A percentile compares a stretch with the other conserved stretches of the same genome.
phyloP scores from a whole-genome alignment of 2,113 vertebrate species.

The Trogon melanurus region DNA sequence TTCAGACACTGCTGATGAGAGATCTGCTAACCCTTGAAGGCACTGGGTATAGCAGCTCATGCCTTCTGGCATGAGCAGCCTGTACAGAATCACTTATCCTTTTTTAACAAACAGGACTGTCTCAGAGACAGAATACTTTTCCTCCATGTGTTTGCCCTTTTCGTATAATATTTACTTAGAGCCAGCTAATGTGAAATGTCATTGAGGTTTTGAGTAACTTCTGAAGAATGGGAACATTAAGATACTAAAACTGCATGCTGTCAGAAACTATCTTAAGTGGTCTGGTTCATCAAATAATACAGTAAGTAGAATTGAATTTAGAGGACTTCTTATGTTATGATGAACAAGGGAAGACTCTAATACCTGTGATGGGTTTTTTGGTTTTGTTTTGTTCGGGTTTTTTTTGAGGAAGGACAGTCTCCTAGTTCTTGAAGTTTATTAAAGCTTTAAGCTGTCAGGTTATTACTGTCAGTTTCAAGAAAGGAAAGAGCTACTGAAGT shows the following conservation, averaged over 20 bases:
- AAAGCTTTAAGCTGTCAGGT: conserved; percentile 83
- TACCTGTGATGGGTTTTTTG: conserved; percentile 54
- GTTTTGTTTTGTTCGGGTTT: neutral
- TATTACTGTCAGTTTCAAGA: conserved; percentile 83
- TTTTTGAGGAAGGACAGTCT: conserved; percentile 46
- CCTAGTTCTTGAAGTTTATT: conserved; percentile 80
- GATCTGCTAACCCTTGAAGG: neutral
- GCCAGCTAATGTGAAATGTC: conserved; percentile 70
- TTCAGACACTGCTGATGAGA: neutral
- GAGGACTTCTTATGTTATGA: conserved; percentile 62
- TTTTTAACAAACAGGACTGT: conserved; percentile 30
- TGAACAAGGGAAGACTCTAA: conserved; percentile 66
- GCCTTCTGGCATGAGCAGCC: neutral
- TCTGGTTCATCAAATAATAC: conserved; percentile 70
- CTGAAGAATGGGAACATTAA: conserved; percentile 68
- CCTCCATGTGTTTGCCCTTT: conserved; percentile 62
- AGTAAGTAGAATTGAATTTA: conserved; percentile 74
- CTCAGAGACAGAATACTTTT: conserved; percentile 32
- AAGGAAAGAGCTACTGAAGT: conserved; percentile 81
- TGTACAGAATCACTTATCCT: neutral
- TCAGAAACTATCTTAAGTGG: conserved; percentile 73
- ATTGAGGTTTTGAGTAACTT: conserved; percentile 67
- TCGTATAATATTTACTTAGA: conserved; percentile 74
- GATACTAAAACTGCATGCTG: conserved; percentile 68
- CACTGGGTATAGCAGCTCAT: neutral